Evolutionary conservation across 1,140 invertebrate species (phyloP).

Genomic region (Diploscapter pachys): DNA sequence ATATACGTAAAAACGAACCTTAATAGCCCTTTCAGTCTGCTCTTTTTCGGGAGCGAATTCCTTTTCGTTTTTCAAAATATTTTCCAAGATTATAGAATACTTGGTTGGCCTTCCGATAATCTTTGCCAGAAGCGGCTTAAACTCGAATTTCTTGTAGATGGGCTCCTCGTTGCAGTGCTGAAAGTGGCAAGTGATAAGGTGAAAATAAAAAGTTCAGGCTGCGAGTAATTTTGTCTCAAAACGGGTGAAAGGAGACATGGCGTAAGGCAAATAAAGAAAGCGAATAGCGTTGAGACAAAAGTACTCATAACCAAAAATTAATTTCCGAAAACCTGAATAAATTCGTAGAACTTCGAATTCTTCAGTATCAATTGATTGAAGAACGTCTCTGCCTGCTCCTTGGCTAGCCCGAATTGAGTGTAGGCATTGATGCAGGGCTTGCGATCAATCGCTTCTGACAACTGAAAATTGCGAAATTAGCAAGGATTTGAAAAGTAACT

Average conservation of each 20-base stretch:
- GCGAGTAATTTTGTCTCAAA: too few relatives aligned
- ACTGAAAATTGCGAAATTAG: conserved; percentile 7
- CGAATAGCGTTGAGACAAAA: too few relatives aligned
- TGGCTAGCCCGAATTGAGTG: conserved; percentile 23
- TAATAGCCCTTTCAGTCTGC: conserved; percentile 15
- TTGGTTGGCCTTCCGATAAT: conserved; percentile 20
- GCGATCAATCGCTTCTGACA: conserved; percentile 10
- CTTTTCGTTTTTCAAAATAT: conserved; percentile 26
- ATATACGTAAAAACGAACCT: conserved; percentile 2
- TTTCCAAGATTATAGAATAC: conserved; percentile 25
- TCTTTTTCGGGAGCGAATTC: conserved; percentile 18
- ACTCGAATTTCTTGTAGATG: conserved; percentile 24
- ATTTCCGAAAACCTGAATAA: conserved; percentile 1
- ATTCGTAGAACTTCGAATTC: conserved; percentile 19
- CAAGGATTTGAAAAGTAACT: background rate
- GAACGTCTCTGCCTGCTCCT: conserved; percentile 14
- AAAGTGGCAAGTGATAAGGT: background rate
- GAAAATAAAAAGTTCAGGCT: background rate
- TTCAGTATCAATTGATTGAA: conserved; percentile 24
- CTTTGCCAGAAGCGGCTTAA: conserved; percentile 15
- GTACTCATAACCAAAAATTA: too few relatives aligned
- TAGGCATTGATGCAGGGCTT: conserved; percentile 20
- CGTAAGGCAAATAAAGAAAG: too few relatives aligned
- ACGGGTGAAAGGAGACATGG: too few relatives aligned
- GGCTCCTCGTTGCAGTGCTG: conserved; percentile 8